phyloP scores from a whole-genome alignment of 2,888 invertebrate genomes.

The Zaprionus lineosus region DNA sequence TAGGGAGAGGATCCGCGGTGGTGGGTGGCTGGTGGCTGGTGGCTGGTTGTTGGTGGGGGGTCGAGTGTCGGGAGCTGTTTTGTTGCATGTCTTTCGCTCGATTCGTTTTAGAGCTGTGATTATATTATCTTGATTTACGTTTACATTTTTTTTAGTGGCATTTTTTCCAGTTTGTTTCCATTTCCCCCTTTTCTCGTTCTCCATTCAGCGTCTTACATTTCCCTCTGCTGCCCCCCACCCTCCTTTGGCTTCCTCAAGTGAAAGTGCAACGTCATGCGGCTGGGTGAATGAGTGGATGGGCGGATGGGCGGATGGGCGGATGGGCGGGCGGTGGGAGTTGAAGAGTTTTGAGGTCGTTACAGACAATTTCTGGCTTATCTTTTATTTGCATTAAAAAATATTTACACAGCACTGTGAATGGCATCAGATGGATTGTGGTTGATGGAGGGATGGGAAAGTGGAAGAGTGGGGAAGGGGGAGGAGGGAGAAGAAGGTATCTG shows the following conservation, averaged over 20 bases:
- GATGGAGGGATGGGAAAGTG: background rate
- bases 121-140: slow-evolving; percentile 72
- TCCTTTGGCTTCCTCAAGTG: slow-evolving; percentile 6
- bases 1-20: background rate
- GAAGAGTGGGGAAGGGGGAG: too few species aligned
- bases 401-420: slow-evolving; percentile 63
- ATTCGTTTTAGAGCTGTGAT: slow-evolving; percentile 71
- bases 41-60: background rate
- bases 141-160: slow-evolving; percentile 49
- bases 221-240: background rate
- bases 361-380: slow-evolving; percentile 62
- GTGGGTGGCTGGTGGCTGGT: background rate
- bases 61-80: slow-evolving; percentile 16
- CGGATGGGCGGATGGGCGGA: slow-evolving; percentile 8
- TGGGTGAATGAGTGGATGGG: slow-evolving; percentile 14
- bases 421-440: too few species aligned
- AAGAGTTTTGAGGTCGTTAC: slow-evolving; percentile 47
- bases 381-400: slow-evolving; percentile 72
- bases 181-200: background rate
- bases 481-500: background rate
- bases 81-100: slow-evolving; percentile 59
- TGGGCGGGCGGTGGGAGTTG: slow-evolving; percentile 24
- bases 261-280: slow-evolving; percentile 65
- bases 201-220: too few species aligned
- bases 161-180: slow-evolving; percentile 15